phyloP scores from a whole-genome alignment of 2,113 vertebrate genomes.

The Columbina picui region DNA sequence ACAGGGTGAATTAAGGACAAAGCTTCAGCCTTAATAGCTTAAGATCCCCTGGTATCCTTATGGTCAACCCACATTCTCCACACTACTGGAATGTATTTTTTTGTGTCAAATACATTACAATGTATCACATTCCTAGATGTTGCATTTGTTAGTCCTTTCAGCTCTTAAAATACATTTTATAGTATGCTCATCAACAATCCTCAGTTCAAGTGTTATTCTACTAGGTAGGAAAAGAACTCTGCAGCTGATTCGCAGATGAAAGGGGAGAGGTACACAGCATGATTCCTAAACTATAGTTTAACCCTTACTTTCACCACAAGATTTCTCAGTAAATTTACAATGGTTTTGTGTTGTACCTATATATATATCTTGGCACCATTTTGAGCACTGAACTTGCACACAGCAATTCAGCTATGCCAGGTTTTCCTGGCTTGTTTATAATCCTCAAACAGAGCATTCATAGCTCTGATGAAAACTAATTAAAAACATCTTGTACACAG shows the following conservation, averaged over 20 bases:
- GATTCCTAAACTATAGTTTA: background rate
- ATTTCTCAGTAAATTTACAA: background rate
- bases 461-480: slow-evolving; percentile 12
- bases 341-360: background rate
- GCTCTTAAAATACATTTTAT: slow-evolving; percentile 59
- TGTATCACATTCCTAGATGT: background rate
- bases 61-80: slow-evolving; percentile 5
- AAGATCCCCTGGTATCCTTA: slow-evolving; percentile 6
- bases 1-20: slow-evolving; percentile 61
- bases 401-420: background rate
- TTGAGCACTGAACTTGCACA: background rate
- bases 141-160: slow-evolving; percentile 36
- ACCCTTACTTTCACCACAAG: background rate
- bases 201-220: background rate
- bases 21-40: slow-evolving; percentile 35
- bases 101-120: slow-evolving; percentile 47
- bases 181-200: background rate
- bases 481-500: background rate
- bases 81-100: background rate
- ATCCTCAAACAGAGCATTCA: background rate
- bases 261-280: background rate
- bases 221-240: background rate
- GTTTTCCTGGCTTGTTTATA: background rate
- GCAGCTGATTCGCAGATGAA: background rate
- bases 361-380: background rate